Conservation (phyloP, 2,888 invertebrate species). For the Lasioglossum pauxillum region DNA sequence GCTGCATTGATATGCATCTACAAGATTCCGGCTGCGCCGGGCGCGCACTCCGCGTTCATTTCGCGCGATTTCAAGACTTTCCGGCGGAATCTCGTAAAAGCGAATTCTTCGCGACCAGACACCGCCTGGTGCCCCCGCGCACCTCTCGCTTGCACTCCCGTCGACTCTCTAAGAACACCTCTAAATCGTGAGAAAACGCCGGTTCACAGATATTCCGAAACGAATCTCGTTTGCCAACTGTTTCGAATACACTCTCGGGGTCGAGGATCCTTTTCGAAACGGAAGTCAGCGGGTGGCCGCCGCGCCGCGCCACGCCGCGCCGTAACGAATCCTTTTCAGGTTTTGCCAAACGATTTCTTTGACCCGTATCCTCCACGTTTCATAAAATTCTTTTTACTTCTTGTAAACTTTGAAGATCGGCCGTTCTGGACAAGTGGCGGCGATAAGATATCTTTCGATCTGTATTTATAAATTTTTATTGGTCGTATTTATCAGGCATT, state of each 20-base stretch:
- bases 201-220: constrained; percentile 39
- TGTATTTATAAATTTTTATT: neutral
- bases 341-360: neutral
- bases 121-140: constrained; percentile 8
- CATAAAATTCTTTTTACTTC: neutral
- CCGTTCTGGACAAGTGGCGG: neutral
- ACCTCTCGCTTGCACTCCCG: neutral
- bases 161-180: constrained; percentile 35
- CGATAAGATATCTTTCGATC: neutral
- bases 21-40: constrained; percentile 70
- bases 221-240: neutral
- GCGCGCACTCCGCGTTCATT: constrained; percentile 67
- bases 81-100: constrained; percentile 73
- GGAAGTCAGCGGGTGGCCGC: constrained; percentile 1
- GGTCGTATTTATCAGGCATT: neutral
- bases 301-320: no score
- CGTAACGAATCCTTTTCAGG: neutral
- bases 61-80: constrained; percentile 72
- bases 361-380: neutral
- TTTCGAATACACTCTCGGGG: neutral
- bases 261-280: neutral
- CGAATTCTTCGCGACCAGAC: constrained; percentile 70
- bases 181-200: constrained; percentile 57
- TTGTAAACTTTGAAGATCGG: neutral
- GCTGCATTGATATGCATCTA: constrained; percentile 75